A percentile compares a stretch with the other conserved stretches of the same genome.
phyloP scores from a whole-genome alignment of 1,140 invertebrate species.

The Diachasma alloeum region DNA sequence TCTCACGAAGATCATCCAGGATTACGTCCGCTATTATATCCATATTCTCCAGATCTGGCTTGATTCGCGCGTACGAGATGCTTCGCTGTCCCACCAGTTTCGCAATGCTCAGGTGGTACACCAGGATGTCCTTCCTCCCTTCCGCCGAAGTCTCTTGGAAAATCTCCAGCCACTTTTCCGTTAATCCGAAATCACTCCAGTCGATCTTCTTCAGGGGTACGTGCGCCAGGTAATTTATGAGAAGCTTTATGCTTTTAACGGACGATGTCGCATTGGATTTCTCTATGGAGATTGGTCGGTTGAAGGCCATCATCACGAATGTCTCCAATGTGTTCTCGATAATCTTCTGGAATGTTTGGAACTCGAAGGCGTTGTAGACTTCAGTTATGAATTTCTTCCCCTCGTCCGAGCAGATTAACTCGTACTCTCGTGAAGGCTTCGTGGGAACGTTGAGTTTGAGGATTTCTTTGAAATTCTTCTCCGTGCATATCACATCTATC shows the following conservation, averaged over 20 bases:
- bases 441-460: constrained; percentile 53
- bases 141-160: constrained; percentile 44
- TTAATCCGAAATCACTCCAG: constrained; percentile 39
- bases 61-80: constrained; percentile 42
- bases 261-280: constrained; percentile 50
- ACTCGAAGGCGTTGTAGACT: constrained; percentile 64
- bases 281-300: constrained; percentile 38
- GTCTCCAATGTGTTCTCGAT: constrained; percentile 50
- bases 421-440: constrained; percentile 42
- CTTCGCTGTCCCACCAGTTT: constrained; percentile 45
- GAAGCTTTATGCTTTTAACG: constrained; percentile 37
- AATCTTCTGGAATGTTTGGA: constrained; percentile 63
- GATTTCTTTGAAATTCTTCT: constrained; percentile 59
- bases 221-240: constrained; percentile 44
- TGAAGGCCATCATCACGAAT: constrained; percentile 45
- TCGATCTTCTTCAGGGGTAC: constrained; percentile 35
- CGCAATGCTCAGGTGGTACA: constrained; percentile 49
- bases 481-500: constrained; percentile 63
- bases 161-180: constrained; percentile 41
- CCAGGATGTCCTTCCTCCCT: constrained; percentile 48
- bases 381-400: constrained; percentile 65
- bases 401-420: constrained; percentile 60
- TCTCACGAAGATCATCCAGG: constrained; percentile 38
- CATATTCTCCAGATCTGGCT: constrained; percentile 49
- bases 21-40: constrained; percentile 47